These are phyloP conservation scores for Rhabditoides inermis DNA, from an alignment of 2,888 invertebrate species.

Conservation along the genomic window DNA sequence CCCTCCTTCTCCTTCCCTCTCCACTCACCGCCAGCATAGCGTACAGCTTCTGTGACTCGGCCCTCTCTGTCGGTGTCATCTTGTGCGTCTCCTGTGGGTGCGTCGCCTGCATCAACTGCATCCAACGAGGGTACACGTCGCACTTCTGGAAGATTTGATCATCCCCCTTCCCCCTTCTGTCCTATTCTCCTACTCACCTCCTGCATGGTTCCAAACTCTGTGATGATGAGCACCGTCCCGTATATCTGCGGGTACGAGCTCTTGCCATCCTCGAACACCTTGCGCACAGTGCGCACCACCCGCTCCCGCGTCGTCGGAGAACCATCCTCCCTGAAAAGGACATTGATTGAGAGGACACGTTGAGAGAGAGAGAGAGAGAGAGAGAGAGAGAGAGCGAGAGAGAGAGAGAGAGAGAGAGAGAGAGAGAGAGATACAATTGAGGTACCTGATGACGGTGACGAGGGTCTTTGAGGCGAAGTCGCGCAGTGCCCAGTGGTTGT, in stretches of 20 bases:
- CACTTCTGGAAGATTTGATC: not conserved
- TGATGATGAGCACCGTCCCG: constrained; percentile 1
- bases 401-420: too few species aligned
- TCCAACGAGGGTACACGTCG: constrained; percentile 4
- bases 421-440: too few species aligned
- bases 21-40: not conserved
- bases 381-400: too few species aligned
- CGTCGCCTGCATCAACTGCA: constrained; percentile 1
- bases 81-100: constrained; percentile 1
- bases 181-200: not conserved
- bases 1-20: too few species aligned
- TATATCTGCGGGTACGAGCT: constrained; percentile 2
- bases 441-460: not conserved
- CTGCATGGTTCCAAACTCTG: constrained; percentile 4
- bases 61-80: not conserved
- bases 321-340: not conserved
- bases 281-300: not conserved
- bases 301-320: not conserved
- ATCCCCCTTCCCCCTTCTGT: not conserved
- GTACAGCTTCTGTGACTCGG: constrained; percentile 6
- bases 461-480: constrained; percentile 7
- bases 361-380: not conserved
- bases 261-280: constrained; percentile 1
- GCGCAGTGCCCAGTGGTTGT: constrained; percentile 9
- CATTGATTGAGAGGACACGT: not conserved